Evolutionary conservation across 2,888 invertebrate genomes (phyloP), one percentile per base, ranked within the genome.

Genomic region (Rhorus exstirpatorius): DNA sequence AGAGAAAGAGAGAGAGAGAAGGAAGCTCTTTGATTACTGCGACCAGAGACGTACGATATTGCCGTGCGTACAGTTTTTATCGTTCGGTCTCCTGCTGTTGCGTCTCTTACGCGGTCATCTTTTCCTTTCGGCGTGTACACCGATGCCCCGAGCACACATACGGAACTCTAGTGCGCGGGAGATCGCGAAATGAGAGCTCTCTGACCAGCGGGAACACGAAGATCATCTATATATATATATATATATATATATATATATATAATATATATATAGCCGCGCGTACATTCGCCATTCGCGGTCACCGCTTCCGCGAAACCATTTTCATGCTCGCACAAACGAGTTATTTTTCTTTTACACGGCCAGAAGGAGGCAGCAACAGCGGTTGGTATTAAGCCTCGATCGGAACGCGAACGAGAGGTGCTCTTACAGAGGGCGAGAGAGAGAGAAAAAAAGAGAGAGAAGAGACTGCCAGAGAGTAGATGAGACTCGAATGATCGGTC

Each of bases 301-400:
- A 83, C 71, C 83, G 79, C 76, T 90, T 90, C 90, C 84, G 75
- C 86, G 89, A 90, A 90, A 86, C 87, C 85, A 89, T 90, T 88
- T 88, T 90, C 88, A 89, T 89, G 88, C 86, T 85, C 86, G 75
- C 80, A 85, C 83, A 83, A 83, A 83, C 83, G 83, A 83, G 83
- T 83, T 82, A 49, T 79, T 79, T 79, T 83, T 79, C 67, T 71
- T 76, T 79, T 79, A 46, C 49, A 63, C 68, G 53, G 31, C 53
- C 68, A 21, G 58, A 67, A 38, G 35, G 51, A 55, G 61, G 10
- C 31, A 53, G 61, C 63, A 24, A 53, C 55, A 46, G 75, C 46
- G 24, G 53, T 44, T 61, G 24, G 41, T 68, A 68, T 38, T n/a
- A n/a, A 67, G 70, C 65, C 70, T 41, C 79, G 79, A 83, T 83